A percentile compares a stretch with the other conserved stretches of the same genome.
These are phyloP conservation scores for Oreochromis tanganicae DNA, from an alignment of 2,113 vertebrate species.

Conservation along the genomic window DNA sequence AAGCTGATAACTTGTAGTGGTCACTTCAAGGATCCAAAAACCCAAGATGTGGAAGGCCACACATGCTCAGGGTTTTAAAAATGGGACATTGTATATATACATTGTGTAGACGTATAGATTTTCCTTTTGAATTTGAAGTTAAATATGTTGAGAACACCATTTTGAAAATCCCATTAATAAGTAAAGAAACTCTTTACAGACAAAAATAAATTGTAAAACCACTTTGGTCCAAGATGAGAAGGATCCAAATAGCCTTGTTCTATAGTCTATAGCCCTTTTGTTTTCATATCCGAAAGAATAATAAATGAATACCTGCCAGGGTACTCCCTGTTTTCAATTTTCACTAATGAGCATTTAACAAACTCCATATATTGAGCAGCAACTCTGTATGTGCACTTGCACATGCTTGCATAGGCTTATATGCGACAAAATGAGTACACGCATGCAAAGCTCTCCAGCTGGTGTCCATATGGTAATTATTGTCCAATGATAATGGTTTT, in stretches of 20 bases:
- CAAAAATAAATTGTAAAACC: background rate
- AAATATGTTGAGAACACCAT: background rate
- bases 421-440: background rate
- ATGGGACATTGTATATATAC: background rate
- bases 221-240: background rate
- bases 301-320: background rate
- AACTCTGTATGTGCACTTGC: background rate
- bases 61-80: background rate
- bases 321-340: background rate
- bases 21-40: background rate
- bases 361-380: background rate
- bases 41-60: background rate
- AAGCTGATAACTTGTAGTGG: background rate
- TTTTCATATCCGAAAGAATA: background rate
- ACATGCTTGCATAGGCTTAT: background rate
- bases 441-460: constrained; percentile 3
- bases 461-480: constrained; percentile 20
- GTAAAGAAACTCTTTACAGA: background rate
- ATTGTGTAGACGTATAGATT: too few relatives aligned
- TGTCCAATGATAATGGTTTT: background rate
- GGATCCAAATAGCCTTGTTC: background rate
- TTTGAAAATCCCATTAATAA: background rate
- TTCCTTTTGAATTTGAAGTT: background rate
- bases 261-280: background rate
- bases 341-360: background rate